These are phyloP conservation scores for Lasioglossum leucozonium DNA, from an alignment of 2,888 invertebrate species.

Conservation along the genomic window DNA sequence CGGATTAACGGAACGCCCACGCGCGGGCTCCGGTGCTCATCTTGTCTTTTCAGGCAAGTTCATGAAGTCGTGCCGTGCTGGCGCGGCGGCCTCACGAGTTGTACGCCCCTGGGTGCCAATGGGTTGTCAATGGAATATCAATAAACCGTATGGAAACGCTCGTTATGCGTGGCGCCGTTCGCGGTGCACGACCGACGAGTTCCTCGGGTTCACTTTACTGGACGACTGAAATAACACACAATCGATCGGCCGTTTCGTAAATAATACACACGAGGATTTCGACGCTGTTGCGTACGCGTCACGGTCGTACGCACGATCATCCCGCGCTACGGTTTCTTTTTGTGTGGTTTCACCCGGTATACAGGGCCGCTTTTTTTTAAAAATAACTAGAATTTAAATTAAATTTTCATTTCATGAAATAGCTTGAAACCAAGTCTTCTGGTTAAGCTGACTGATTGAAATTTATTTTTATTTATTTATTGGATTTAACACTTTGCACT, in stretches of 20 bases:
- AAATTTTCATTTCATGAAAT: background rate
- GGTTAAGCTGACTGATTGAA: no score
- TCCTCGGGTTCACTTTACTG: background rate
- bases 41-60: slow-evolving; percentile 58
- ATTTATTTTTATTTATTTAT: no score
- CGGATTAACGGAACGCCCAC: slow-evolving; percentile 72
- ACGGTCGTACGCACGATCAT: slow-evolving; percentile 5
- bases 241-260: slow-evolving; percentile 35
- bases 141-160: slow-evolving; percentile 56
- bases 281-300: background rate
- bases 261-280: slow-evolving; percentile 4
- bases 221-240: slow-evolving; percentile 30
- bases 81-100: background rate
- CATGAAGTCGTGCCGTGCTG: slow-evolving; percentile 39
- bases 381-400: no score
- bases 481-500: no score
- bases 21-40: slow-evolving; percentile 31
- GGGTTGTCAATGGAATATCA: slow-evolving; percentile 57
- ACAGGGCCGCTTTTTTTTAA: background rate
- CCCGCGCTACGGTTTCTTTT: background rate
- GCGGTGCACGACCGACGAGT: slow-evolving; percentile 6
- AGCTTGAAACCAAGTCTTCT: no score
- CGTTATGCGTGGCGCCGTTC: slow-evolving; percentile 54
- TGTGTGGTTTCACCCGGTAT: background rate
- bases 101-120: slow-evolving; percentile 53